Evolutionary conservation across 1,140 invertebrate genomes (phyloP), one percentile per base, ranked within the genome.

Genomic region (Araneus ventricosus): DNA sequence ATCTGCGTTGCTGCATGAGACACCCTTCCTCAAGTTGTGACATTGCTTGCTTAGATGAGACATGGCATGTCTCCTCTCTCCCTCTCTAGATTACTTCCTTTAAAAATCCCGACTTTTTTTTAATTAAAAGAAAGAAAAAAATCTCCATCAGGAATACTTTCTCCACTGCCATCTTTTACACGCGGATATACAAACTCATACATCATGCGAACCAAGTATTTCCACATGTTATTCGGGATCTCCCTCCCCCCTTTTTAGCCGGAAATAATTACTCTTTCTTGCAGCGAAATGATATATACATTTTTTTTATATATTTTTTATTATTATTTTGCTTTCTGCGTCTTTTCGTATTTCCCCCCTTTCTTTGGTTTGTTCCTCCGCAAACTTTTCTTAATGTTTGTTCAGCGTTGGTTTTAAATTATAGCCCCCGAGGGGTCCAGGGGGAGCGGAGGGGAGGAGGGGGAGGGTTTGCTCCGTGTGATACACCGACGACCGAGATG

Each of bases 381-480:
- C 91, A 93, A 93, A 93, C 91, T 87, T 93, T 87, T 87, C 91
- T 93, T 93, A 93, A 93, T 93, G 91, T 93, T 93, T 93, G 91
- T 93, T 88, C 91, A 93, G 91, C 84, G 91, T 93, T 87, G 91
- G 91, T 93, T 93, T 93, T 93, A 93, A 93, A 93, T 93, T 93
- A 93, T 93, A 87, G 70, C 61, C 91, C 91, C 85, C 63, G 67
- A 93, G 91, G 84, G 84, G 85, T 27, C 41, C 30, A 27, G 24
- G 45, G 30, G 27, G 59, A 57, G 41, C 6, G 34, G 27, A 37
- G 45, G 61, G 39, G 90, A 41, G 14, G 6, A n/a, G 89, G 27
- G 59, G 34, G 59, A 52, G 34, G 37, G 57, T 70, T 34, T 34
- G 39, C 27, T 52, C n/a, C 70, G 20, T 79, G 7, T 90, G 45